Percentiles rank a stretch among this genome's conserved stretches.
Conservation (phyloP, 2,797 vertebrate genomes). For the Sarcoramphus papa region DNA sequence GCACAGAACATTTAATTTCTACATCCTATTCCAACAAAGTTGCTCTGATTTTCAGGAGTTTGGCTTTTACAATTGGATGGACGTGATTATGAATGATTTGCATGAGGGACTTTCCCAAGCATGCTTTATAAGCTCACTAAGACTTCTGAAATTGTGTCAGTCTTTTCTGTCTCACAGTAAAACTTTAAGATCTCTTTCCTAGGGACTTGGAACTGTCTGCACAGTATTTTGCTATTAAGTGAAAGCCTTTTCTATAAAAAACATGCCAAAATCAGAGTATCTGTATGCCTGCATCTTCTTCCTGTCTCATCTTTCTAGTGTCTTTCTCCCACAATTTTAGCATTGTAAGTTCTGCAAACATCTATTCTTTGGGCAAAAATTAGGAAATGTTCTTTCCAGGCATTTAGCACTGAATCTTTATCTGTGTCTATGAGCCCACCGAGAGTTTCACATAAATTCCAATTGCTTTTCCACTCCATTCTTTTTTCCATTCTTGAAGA, state of each 20-base stretch:
- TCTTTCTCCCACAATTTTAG: slow-evolving; percentile 2
- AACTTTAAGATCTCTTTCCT: background rate
- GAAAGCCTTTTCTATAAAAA: background rate
- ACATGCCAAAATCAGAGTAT: background rate
- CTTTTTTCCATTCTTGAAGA: slow-evolving; percentile 49
- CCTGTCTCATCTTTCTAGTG: background rate
- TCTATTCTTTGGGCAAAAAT: slow-evolving; percentile 43
- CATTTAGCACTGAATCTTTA: slow-evolving; percentile 56
- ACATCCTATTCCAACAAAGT: background rate
- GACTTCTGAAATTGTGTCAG: slow-evolving; percentile 21
- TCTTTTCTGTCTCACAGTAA: background rate
- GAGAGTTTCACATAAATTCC: slow-evolving; percentile 51
- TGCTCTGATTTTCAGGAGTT: slow-evolving; percentile 21
- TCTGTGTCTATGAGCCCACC: slow-evolving; percentile 21
- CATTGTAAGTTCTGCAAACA: slow-evolving; percentile 10
- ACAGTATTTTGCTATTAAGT: background rate
- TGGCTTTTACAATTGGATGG: slow-evolving; percentile 5
- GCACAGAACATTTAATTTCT: slow-evolving; percentile 13
- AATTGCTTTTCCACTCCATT: slow-evolving; percentile 48
- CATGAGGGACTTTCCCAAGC: slow-evolving; percentile 62
- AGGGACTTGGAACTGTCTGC: background rate
- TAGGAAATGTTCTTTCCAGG: slow-evolving; percentile 64
- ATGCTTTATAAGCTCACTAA: slow-evolving; percentile 20
- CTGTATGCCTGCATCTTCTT: background rate
- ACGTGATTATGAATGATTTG: slow-evolving; percentile 28